These are phyloP conservation scores for Gila orcuttii DNA, from an alignment of 2,113 vertebrate genomes.

Conservation along the genomic window DNA sequence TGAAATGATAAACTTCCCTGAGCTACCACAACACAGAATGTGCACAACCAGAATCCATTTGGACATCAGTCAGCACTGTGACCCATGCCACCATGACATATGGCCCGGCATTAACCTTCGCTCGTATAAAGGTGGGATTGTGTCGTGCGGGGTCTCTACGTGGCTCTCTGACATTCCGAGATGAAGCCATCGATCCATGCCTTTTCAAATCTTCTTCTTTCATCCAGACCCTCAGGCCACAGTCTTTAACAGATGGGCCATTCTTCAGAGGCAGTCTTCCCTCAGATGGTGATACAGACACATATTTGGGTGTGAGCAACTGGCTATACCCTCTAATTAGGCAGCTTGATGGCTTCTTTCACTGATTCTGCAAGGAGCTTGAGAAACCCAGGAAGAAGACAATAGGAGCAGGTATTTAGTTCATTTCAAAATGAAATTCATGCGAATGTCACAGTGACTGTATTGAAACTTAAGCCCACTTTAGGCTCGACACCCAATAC, in stretches of 20 bases:
- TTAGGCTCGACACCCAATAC: background rate
- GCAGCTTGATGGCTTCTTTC: slow-evolving; percentile 48
- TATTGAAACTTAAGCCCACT: background rate
- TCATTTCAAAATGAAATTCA: slow-evolving; percentile 26
- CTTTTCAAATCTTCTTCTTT: slow-evolving; percentile 53
- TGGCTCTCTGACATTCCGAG: slow-evolving; percentile 44
- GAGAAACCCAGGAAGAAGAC: slow-evolving; percentile 35
- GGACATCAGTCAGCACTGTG: slow-evolving; percentile 12
- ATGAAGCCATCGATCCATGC: slow-evolving; percentile 58
- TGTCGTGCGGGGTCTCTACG: slow-evolving; percentile 34
- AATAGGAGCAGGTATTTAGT: slow-evolving; percentile 44
- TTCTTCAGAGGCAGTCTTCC: slow-evolving; percentile 52
- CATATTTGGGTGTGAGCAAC: slow-evolving; percentile 52
- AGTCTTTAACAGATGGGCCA: slow-evolving; percentile 53
- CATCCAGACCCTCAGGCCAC: slow-evolving; percentile 54
- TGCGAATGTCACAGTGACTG: slow-evolving; percentile 39
- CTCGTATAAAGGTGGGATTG: slow-evolving; percentile 39
- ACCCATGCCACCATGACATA: slow-evolving; percentile 41
- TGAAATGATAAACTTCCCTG: background rate
- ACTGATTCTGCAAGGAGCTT: slow-evolving; percentile 47
- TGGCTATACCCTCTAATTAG: slow-evolving; percentile 62
- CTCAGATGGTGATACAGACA: slow-evolving; percentile 59
- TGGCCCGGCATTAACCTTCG: slow-evolving; percentile 50
- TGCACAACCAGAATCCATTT: slow-evolving; percentile 13
- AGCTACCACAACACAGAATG: slow-evolving; percentile 6